Percentiles rank a stretch among this genome's conserved stretches.
Conservation (phyloP, 2,888 invertebrate species). For the Hemithea aestivaria region DNA sequence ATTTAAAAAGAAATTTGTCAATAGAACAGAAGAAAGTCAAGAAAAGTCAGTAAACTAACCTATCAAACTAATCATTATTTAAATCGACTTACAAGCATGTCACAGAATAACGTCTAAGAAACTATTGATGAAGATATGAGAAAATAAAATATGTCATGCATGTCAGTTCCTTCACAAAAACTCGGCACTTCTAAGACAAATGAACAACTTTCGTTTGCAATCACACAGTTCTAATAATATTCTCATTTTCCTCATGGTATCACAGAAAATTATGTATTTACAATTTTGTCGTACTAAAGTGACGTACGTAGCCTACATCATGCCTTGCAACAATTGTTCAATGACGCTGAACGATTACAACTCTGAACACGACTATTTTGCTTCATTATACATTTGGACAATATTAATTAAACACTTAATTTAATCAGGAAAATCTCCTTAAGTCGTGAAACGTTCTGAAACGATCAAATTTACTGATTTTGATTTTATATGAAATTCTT, state of each 20-base stretch:
- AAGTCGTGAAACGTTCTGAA: no score
- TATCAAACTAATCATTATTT: no score
- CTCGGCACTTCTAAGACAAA: slow-evolving; percentile 59
- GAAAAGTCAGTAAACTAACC: no score
- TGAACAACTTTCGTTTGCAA: slow-evolving; percentile 71
- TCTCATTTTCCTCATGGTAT: slow-evolving; percentile 74
- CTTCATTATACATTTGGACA: slow-evolving; percentile 9
- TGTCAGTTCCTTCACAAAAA: slow-evolving; percentile 44
- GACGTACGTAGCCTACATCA: slow-evolving; percentile 66
- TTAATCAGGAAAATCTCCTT: no score
- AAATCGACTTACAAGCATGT: no score
- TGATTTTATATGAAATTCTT: no score
- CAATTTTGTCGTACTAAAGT: slow-evolving; percentile 76
- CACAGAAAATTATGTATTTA: slow-evolving; percentile 81
- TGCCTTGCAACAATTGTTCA: slow-evolving; percentile 63
- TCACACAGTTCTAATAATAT: slow-evolving; percentile 76
- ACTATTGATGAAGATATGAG: no score
- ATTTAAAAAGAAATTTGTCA: slow-evolving; percentile 4
- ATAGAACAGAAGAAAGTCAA: no score
- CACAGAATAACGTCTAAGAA: no score
- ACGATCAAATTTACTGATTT: no score
- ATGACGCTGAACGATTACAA: slow-evolving; percentile 51
- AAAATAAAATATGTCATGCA: slow-evolving; percentile 26
- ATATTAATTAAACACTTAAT: neutral
- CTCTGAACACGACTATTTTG: slow-evolving; percentile 44